Evolutionary conservation across 1,140 invertebrate species (phyloP).

Genomic region (Dendrolimus punctatus): DNA sequence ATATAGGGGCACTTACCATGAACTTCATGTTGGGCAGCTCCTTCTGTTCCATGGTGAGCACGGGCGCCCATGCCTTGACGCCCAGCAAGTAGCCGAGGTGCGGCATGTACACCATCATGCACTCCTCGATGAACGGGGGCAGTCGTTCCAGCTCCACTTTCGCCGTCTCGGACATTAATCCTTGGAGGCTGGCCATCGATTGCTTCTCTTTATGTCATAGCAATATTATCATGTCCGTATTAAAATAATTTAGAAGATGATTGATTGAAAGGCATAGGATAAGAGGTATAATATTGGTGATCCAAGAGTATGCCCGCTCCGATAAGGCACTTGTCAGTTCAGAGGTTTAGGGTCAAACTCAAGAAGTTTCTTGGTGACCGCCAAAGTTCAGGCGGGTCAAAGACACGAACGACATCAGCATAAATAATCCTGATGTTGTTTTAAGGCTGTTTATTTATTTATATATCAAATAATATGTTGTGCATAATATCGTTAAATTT

Average conservation of each 20-base stretch:
- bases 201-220: constrained; percentile 51
- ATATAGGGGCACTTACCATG: constrained; percentile 65
- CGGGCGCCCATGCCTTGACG: constrained; percentile 75
- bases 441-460: no score
- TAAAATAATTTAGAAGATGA: not conserved
- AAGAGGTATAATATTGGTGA: no score
- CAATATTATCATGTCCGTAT: constrained; percentile 2
- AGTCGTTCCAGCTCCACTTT: constrained; percentile 78
- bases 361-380: no score
- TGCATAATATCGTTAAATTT: no score
- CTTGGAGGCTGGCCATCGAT: constrained; percentile 68
- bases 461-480: no score
- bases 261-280: not conserved
- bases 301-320: no score
- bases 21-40: constrained; percentile 79
- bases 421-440: no score
- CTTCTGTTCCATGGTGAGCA: constrained; percentile 67
- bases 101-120: constrained; percentile 84
- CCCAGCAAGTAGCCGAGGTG: constrained; percentile 86
- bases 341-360: no score
- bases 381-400: no score
- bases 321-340: no score
- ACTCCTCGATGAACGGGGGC: constrained; percentile 77
- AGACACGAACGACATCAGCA: no score
- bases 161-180: constrained; percentile 77